phyloP scores from a whole-genome alignment of 2,888 invertebrate species.

The Philaethria dido region DNA sequence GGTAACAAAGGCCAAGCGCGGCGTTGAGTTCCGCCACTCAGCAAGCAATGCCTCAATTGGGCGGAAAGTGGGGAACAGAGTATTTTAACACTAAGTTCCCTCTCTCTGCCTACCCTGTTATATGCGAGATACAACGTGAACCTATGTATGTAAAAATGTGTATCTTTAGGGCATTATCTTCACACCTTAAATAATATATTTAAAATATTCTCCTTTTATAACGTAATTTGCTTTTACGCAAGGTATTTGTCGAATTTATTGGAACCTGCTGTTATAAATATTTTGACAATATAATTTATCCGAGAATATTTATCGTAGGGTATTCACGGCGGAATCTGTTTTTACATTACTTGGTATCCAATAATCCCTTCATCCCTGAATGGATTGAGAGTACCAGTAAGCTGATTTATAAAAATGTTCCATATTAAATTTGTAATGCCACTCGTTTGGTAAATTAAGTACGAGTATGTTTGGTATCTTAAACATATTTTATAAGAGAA shows the following conservation, averaged over 20 bases:
- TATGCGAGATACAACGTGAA: no score
- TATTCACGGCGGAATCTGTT: slow-evolving; percentile 38
- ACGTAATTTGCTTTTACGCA: slow-evolving; percentile 4
- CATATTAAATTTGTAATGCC: slow-evolving; percentile 40
- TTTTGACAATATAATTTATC: slow-evolving; percentile 30
- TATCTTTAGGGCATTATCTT: neutral
- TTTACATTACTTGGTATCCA: slow-evolving; percentile 38
- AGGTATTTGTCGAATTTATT: slow-evolving; percentile 8
- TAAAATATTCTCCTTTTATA: neutral
- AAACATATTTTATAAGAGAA: neutral
- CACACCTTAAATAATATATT: neutral
- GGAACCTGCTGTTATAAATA: slow-evolving; percentile 19
- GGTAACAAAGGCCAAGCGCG: no score
- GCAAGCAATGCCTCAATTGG: no score
- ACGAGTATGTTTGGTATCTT: neutral
- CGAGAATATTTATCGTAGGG: slow-evolving; percentile 36
- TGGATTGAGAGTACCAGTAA: slow-evolving; percentile 38
- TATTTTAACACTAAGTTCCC: no score
- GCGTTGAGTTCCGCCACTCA: no score
- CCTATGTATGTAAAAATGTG: neutral
- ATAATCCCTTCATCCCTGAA: slow-evolving; percentile 43
- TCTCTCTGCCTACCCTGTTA: no score
- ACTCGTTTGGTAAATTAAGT: slow-evolving; percentile 26
- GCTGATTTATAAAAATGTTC: slow-evolving; percentile 41
- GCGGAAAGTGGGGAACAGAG: no score